Conservation (phyloP, 1,140 invertebrate species). For the Pogonomyrmex barbatus region DNA sequence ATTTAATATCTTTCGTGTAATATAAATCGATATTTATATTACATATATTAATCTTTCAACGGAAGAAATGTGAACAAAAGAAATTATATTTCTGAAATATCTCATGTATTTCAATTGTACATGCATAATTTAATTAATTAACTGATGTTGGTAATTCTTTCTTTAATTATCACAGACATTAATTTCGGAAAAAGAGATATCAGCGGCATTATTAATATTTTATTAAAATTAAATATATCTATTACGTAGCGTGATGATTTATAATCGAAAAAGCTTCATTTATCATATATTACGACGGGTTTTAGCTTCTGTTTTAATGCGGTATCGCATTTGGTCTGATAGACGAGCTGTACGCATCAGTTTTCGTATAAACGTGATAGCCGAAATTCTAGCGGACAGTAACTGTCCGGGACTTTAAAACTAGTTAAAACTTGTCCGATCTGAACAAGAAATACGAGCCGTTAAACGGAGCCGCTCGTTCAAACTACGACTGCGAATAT, state of each 20-base stretch:
- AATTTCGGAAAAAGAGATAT: neutral
- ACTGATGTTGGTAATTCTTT: neutral
- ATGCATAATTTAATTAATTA: neutral
- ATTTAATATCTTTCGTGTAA: neutral
- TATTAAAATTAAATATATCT: conserved; percentile 2
- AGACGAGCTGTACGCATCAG: conserved; percentile 34
- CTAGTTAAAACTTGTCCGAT: conserved; percentile 39
- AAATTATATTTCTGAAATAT: neutral
- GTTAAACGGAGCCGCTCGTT: conserved; percentile 56
- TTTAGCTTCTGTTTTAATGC: conserved; percentile 10
- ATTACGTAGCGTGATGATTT: neutral
- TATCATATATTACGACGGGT: neutral
- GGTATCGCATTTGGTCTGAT: neutral
- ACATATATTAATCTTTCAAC: neutral
- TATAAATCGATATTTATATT: neutral
- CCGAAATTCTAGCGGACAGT: conserved; percentile 42
- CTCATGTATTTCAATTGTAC: neutral
- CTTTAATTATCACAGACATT: neutral
- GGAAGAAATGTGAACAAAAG: neutral
- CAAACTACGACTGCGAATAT: conserved; percentile 9
- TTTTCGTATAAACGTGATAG: conserved; percentile 49
- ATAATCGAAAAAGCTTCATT: conserved; percentile 21
- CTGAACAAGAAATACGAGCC: conserved; percentile 54
- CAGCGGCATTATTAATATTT: neutral
- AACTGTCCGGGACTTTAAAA: conserved; percentile 57